Evolutionary conservation across 1,140 invertebrate species (phyloP), one percentile per base, ranked within the genome.

Genomic region (Lerema accius): DNA sequence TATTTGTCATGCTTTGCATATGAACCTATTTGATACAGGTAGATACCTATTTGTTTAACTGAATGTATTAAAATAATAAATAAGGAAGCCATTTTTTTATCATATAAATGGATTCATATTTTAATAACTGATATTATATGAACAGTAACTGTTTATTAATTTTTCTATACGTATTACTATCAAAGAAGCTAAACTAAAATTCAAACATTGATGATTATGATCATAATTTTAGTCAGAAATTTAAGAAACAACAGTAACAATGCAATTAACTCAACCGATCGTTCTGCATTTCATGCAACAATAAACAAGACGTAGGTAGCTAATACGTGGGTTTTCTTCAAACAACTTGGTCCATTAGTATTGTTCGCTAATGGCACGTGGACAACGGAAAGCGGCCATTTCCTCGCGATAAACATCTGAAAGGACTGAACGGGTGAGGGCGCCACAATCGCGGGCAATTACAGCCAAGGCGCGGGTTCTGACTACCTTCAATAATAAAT

Each of bases 321-420:
- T 17, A 15, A 32, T 16, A 13, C 51, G 14, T 42, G 17, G 28
- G 17, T 51, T 67, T 67, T 68, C 71, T 72, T 76, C 62, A 61
- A 69, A 75, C 65, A 79, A 84, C 69, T 80, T 80, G 69, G 75
- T 79, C 87, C 87, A 86, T 90, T 90, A 82, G 78, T 73, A 84
- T 85, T 86, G 84, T 86, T 76, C 77, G 73, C 76, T 90, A 90
- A 90, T 90, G 87, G 82, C 66, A 74, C 72, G 84, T 86, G 85
- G 84, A 82, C 82, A 85, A 77, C 87, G 87, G 87, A 90, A 90
- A 90, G 82, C 82, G 87, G 71, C 80, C 84, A 90, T 90, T 90
- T 90, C 87, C 87, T 90, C 76, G 74, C 83, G 87, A 90, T 90
- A 88, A 82, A 81, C 85, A 90, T 90, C 86, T 86, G 81, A 88